These are phyloP conservation scores for Montipora foliosa DNA, from an alignment of 64 coral and sea anemone genomes.

Conservation along the genomic window DNA sequence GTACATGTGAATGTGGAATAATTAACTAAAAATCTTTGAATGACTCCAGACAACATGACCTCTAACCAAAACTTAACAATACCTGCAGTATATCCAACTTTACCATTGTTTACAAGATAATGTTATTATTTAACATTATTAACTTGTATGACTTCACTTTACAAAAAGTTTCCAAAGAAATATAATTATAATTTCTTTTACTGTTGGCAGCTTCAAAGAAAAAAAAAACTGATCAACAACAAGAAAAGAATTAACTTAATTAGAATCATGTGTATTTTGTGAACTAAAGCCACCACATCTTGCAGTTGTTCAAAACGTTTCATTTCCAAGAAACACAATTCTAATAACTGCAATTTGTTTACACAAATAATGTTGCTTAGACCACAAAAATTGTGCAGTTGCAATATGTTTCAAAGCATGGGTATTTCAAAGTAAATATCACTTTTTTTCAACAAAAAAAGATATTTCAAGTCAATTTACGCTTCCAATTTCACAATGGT, in stretches of 20 bases:
- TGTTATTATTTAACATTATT: not conserved
- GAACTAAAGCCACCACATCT: no score
- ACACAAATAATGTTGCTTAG: not conserved
- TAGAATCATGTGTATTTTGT: no score
- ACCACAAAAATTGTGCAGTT: not conserved
- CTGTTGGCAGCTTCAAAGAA: no score
- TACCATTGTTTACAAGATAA: no score
- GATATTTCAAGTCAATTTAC: no score
- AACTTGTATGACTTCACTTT: not conserved
- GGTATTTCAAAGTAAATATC: no score
- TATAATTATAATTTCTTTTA: no score
- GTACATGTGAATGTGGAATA: not conserved
- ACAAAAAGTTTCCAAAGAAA: not conserved
- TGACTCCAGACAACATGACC: not conserved
- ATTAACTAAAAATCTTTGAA: not conserved
- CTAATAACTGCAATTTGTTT: not conserved
- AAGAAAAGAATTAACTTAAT: no score
- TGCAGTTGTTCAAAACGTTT: not conserved
- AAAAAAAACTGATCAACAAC: no score
- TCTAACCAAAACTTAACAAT: not conserved
- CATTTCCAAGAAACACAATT: not conserved
- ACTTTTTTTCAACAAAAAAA: no score
- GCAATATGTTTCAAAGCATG: not conserved
- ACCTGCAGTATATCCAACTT: not conserved
- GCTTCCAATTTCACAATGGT: no score